These are phyloP conservation scores for Megastigmus dorsalis DNA, from an alignment of 2,888 invertebrate species.

Conservation along the genomic window DNA sequence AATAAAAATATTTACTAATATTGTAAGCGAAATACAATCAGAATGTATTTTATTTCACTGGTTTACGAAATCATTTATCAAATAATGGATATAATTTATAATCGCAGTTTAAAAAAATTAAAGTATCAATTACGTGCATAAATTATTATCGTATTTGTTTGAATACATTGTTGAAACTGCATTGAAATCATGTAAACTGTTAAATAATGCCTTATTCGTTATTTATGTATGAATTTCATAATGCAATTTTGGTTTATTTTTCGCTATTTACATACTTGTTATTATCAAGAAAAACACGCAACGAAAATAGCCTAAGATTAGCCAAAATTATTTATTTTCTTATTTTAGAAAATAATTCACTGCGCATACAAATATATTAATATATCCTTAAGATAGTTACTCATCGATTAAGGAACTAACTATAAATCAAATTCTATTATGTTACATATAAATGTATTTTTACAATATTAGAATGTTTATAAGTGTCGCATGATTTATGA, in stretches of 20 bases:
- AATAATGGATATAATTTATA: not conserved
- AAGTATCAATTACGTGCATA: too few species aligned
- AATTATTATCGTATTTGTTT: not conserved
- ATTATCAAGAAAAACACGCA: too few species aligned
- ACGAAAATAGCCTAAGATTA: too few species aligned
- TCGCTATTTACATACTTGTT: too few species aligned
- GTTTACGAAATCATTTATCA: too few species aligned
- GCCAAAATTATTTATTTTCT: too few species aligned
- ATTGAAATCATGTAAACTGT: too few species aligned
- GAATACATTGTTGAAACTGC: too few species aligned
- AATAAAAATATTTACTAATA: not conserved
- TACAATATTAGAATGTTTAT: constrained; percentile 33
- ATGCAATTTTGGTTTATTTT: too few species aligned
- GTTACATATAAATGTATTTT: not conserved
- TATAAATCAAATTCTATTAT: constrained; percentile 10
- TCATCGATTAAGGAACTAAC: constrained; percentile 2
- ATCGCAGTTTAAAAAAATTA: too few species aligned
- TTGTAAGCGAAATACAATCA: not conserved
- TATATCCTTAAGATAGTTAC: not conserved
- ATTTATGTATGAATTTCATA: too few species aligned
- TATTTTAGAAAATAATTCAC: constrained; percentile 22
- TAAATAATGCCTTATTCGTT: too few species aligned
- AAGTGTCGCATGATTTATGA: constrained; percentile 15
- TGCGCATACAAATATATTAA: constrained; percentile 30
- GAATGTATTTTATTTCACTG: not conserved